Conservation (phyloP, 2,113 vertebrate species). For the Protomyctophum bolini region DNA sequence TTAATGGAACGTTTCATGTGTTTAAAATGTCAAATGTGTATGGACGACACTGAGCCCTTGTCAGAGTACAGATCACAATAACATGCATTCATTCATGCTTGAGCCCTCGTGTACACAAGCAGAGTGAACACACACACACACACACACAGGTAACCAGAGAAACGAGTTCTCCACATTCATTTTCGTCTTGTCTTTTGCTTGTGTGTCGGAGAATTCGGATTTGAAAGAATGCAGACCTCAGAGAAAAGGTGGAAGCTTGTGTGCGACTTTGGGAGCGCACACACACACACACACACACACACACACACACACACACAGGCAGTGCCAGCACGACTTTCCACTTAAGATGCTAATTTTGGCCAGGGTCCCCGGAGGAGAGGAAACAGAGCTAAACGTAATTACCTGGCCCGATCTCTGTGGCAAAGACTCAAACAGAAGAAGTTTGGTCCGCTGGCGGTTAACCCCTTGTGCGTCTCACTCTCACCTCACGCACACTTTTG, state of each 20-base stretch:
- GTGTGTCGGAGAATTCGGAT: slow-evolving; percentile 5
- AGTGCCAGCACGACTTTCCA: slow-evolving; percentile 47
- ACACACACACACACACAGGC: slow-evolving; percentile 4
- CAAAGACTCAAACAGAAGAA: slow-evolving; percentile 43
- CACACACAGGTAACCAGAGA: slow-evolving; percentile 4
- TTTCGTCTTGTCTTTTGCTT: background rate
- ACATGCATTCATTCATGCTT: slow-evolving; percentile 11
- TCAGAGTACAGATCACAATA: slow-evolving; percentile 2
- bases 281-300: background rate
- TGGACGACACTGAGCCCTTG: background rate
- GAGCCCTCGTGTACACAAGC: slow-evolving; percentile 11
- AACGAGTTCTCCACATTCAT: slow-evolving; percentile 28
- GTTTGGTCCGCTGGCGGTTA: slow-evolving; percentile 28
- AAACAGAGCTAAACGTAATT: slow-evolving; percentile 58
- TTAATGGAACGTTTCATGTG: background rate
- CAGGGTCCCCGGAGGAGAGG: slow-evolving; percentile 29
- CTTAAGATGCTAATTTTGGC: slow-evolving; percentile 62
- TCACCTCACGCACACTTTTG: no score
- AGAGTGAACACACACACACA: background rate
- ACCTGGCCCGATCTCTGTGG: slow-evolving; percentile 45
- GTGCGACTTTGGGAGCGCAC: slow-evolving; percentile 29
- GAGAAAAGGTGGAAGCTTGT: slow-evolving; percentile 10
- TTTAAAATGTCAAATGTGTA: background rate
- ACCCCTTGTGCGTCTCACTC: slow-evolving; percentile 13
- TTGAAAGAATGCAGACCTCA: slow-evolving; percentile 33